Evolutionary conservation across 2,797 vertebrate species (phyloP).

Genomic region (Euthynnus affinis): DNA sequence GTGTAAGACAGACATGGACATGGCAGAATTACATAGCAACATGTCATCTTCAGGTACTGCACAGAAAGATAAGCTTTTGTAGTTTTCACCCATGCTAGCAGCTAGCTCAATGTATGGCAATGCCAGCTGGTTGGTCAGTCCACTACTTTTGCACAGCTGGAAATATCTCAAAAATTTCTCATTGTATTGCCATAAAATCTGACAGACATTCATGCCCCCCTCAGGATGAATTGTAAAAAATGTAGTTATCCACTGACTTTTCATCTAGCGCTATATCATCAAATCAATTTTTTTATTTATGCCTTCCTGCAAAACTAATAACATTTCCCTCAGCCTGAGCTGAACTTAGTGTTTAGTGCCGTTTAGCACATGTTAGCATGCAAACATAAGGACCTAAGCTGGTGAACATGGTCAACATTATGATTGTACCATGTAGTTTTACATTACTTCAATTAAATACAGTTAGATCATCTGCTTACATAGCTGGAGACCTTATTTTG

Average conservation of each 20-base stretch:
- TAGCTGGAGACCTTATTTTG: too few species aligned
- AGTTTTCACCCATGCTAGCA: not conserved
- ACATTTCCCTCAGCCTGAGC: too few species aligned
- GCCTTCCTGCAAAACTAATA: too few species aligned
- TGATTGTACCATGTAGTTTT: not conserved
- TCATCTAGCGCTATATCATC: too few species aligned
- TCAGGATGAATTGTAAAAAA: not conserved
- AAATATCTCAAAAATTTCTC: not conserved
- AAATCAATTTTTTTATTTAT: too few species aligned
- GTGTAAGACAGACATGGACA: constrained; percentile 73
- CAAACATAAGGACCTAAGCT: not conserved
- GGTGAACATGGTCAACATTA: too few species aligned
- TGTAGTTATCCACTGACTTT: not conserved
- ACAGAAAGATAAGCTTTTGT: not conserved
- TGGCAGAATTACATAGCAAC: constrained; percentile 54
- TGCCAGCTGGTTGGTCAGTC: too few species aligned
- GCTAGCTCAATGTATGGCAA: too few species aligned
- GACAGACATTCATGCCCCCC: not conserved
- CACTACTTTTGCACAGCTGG: not conserved
- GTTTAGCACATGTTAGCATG: not conserved
- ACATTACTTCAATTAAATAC: too few species aligned
- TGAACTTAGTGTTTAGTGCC: too few species aligned
- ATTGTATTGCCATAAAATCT: not conserved
- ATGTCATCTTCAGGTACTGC: constrained; percentile 72
- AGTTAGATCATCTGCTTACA: too few species aligned